Base-by-base conservation (phyloP, 2,113 vertebrate species). In the Probosciger aterrimus region DNA sequence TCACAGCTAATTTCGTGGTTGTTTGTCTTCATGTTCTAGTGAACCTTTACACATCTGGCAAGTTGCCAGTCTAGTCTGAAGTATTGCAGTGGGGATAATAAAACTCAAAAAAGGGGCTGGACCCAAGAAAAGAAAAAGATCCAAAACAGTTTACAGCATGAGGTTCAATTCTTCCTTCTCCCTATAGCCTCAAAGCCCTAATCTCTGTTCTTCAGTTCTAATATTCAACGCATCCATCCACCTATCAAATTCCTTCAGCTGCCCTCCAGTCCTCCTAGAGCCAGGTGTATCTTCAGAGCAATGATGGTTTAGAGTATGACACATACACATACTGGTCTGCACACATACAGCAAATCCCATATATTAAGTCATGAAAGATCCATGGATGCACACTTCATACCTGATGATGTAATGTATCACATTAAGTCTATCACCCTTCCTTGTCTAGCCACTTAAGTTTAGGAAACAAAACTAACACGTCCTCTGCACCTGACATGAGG, bases 1-100 rank as follows among this genome's bases (percentile, higher is more conserved):
- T 80, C 68, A 90, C 35, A 88, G 65, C 76, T 94, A 86, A 93
- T 96, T 93, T 96, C 82, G 92, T 68, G 71, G 79, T 35, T 93
- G 64, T 88, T 92, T 91, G 75, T 86, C 55, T 86, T 77, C 75
- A 92, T 81, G 43, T 86, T 88, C 71, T 43, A 63, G 33, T 53
- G 49, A 80, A 91, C 53, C 33, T 43, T 63, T 77, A 53, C 37
- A 90, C 80, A 80, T 84, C 39, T 91, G 46, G 50, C 73, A 89
- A 75, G 23, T 47, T 86, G 49, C 84, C 78, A 28, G 50, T 60
- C 71, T 63, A 62, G 41, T 39, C 63, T 62, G 81, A 69, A 28
- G 7, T 90, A 86, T 3, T 86, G 37, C n/a, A 78, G 79, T 37
- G n/a, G 10, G 30, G 52, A 27, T 59, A 95, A 76, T 37, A 80